phyloP scores from a whole-genome alignment of 2,797 vertebrate species.

The Vespertilio murinus region DNA sequence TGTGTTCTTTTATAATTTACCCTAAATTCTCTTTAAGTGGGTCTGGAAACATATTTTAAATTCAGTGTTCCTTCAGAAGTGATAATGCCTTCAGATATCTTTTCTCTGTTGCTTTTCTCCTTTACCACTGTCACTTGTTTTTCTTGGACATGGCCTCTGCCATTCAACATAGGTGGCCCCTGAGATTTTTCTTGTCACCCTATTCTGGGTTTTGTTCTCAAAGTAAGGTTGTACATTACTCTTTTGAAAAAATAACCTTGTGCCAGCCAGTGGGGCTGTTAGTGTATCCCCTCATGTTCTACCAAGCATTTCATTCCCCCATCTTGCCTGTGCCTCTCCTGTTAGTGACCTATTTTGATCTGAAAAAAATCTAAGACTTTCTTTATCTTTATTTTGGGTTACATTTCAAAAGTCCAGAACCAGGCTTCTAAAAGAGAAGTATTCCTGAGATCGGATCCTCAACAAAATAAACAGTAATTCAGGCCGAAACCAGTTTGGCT shows the following conservation, averaged over 20 bases:
- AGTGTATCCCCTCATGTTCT: background rate
- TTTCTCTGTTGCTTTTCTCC: background rate
- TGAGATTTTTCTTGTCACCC: background rate
- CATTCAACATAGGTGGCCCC: background rate
- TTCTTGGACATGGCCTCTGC: background rate
- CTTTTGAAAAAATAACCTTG: background rate
- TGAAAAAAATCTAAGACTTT: constrained; percentile 5
- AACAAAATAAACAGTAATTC: background rate
- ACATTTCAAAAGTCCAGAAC: background rate
- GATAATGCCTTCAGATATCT: background rate
- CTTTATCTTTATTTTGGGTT: constrained; percentile 27
- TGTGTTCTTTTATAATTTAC: constrained; percentile 5
- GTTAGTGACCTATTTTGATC: background rate
- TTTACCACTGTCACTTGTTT: background rate
- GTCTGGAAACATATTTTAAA: background rate
- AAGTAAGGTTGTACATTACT: background rate
- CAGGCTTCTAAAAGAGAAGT: background rate
- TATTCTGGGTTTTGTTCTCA: background rate
- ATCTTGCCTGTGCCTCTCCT: background rate
- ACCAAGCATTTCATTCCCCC: background rate
- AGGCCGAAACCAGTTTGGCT: too few species aligned
- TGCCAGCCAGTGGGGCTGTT: background rate
- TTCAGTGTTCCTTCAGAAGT: background rate
- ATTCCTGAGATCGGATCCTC: background rate
- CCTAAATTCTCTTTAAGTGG: background rate